Percentiles rank a stretch among this genome's conserved stretches.
Evolutionary conservation across 2,888 invertebrate genomes (phyloP).

Genomic region (Mamestra brassicae): DNA sequence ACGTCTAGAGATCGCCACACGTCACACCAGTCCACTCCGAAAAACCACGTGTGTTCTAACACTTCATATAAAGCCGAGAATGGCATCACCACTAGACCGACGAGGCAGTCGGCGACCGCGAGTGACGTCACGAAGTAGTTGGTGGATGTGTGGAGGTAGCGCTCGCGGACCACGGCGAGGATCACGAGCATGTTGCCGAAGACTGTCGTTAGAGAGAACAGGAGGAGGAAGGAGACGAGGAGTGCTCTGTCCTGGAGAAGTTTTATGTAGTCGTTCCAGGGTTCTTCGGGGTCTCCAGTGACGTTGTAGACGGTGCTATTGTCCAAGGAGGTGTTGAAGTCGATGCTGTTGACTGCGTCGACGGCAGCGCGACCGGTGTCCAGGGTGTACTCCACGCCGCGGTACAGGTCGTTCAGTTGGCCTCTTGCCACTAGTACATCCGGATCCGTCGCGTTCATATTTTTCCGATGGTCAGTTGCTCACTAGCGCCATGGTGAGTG

Average conservation of each 20-base stretch:
- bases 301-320: conserved; percentile 78
- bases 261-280: conserved; percentile 87
- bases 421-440: conserved; percentile 85
- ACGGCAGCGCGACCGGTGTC: conserved; percentile 74
- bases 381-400: conserved; percentile 81
- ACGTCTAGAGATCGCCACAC: conserved; percentile 99
- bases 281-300: conserved; percentile 77
- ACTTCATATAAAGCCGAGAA: conserved; percentile 98
- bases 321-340: conserved; percentile 82
- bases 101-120: conserved; percentile 98
- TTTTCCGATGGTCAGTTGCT: conserved; percentile 83
- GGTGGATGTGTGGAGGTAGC: conserved; percentile 98
- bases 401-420: conserved; percentile 82
- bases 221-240: conserved; percentile 95
- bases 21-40: conserved; percentile 99
- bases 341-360: conserved; percentile 79
- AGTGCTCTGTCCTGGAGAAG: conserved; percentile 93
- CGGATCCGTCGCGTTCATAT: conserved; percentile 87
- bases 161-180: conserved; percentile 97
- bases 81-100: conserved; percentile 99
- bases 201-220: conserved; percentile 98
- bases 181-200: conserved; percentile 99
- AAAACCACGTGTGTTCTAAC: conserved; percentile 97
- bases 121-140: conserved; percentile 99
- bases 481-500: conserved; percentile 86